Percentiles rank a stretch among this genome's conserved stretches.
Conservation (phyloP, 2,797 vertebrate genomes). For the Clangula hyemalis region DNA sequence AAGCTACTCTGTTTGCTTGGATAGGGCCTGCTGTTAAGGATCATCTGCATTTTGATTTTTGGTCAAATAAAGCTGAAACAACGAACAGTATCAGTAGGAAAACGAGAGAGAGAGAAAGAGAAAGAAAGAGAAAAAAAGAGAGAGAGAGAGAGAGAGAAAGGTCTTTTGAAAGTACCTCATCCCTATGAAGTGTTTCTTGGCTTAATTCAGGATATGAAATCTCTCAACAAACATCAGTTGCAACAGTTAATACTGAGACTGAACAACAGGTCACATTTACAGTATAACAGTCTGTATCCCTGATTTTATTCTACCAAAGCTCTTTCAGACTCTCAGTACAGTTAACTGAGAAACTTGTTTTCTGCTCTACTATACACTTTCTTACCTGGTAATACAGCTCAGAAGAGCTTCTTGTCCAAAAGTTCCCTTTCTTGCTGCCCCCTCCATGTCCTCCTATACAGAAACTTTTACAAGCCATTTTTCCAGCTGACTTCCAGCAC, state of each 20-base stretch:
- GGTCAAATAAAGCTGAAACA: background rate
- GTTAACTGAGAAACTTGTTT: background rate
- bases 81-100: background rate
- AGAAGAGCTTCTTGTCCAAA: slow-evolving; percentile 1
- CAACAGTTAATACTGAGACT: background rate
- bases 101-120: background rate
- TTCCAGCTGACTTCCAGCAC: slow-evolving; percentile 5
- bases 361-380: background rate
- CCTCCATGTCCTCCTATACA: background rate
- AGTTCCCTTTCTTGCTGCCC: background rate
- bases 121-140: background rate
- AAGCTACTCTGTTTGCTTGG: background rate
- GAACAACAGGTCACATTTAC: background rate
- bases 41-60: background rate
- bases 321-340: background rate
- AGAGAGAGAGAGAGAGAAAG: background rate
- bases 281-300: background rate
- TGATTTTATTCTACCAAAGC: background rate
- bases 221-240: background rate
- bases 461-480: slow-evolving; percentile 1
- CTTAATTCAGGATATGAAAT: background rate
- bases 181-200: background rate
- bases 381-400: slow-evolving; percentile 50
- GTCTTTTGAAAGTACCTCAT: background rate
- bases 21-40: background rate